Percentiles rank a stretch among this genome's conserved stretches.
Conservation (phyloP, 2,797 vertebrate genomes). For the Amniataba percoides region DNA sequence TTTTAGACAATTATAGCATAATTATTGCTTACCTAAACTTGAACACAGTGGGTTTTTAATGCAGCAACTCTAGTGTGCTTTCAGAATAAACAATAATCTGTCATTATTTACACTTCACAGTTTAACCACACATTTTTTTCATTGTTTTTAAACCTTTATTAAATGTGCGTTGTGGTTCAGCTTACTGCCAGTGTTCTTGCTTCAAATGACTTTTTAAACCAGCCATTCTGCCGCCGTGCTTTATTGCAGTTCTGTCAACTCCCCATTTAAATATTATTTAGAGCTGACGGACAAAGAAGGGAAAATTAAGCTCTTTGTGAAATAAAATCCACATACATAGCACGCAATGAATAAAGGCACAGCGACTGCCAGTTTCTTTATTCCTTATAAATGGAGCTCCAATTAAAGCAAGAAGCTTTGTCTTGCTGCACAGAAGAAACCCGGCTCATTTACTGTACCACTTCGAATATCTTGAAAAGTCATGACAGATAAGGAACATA, state of each 20-base stretch:
- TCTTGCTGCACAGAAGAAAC: constrained; percentile 65
- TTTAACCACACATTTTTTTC: constrained; percentile 10
- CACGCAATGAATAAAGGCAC: constrained; percentile 64
- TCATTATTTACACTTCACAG: constrained; percentile 11
- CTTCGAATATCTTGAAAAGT: constrained; percentile 70
- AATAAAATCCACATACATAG: constrained; percentile 64
- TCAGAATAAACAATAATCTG: constrained; percentile 1
- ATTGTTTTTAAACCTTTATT: constrained; percentile 24
- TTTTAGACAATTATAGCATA: background rate
- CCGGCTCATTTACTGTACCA: constrained; percentile 75
- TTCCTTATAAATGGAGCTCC: constrained; percentile 68
- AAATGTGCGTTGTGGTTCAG: constrained; percentile 25
- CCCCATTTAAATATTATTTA: constrained; percentile 63
- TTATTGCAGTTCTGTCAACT: constrained; percentile 41
- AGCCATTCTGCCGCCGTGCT: constrained; percentile 50
- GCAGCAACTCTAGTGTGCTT: background rate
- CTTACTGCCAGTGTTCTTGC: constrained; percentile 25
- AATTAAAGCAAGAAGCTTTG: constrained; percentile 80
- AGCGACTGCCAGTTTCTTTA: constrained; percentile 70
- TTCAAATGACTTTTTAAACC: constrained; percentile 46
- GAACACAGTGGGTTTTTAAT: background rate
- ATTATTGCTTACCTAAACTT: background rate
- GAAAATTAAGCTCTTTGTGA: constrained; percentile 65
- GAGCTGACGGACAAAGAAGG: constrained; percentile 49
- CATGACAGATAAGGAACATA: constrained; percentile 76